A percentile compares a stretch with the other conserved stretches of the same genome.
Conservation (phyloP, 2,797 vertebrate genomes). For the Spatula versicolor region DNA sequence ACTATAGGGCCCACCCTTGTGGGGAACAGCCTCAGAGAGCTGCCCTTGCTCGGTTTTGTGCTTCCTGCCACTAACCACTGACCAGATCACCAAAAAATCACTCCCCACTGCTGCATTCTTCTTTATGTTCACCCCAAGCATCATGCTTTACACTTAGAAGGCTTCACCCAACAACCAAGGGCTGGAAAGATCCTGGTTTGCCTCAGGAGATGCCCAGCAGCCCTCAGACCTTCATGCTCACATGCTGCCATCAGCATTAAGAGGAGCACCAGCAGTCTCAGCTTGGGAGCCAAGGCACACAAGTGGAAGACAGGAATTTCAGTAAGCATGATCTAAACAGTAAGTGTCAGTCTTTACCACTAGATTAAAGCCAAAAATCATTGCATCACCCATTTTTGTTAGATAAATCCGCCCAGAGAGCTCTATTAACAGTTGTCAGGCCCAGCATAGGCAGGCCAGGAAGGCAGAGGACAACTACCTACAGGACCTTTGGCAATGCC, state of each 20-base stretch:
- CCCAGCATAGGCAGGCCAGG: too few species aligned
- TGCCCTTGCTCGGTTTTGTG: neutral
- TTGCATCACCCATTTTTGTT: accelerated
- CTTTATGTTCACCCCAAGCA: neutral
- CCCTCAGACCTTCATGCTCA: neutral
- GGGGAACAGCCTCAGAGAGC: neutral
- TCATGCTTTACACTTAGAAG: neutral
- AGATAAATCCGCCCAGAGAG: neutral
- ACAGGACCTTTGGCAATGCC: neutral
- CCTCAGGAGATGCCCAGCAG: neutral
- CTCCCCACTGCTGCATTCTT: accelerated
- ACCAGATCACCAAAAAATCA: neutral
- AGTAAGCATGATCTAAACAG: neutral
- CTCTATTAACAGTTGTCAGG: neutral
- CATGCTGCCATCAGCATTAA: neutral
- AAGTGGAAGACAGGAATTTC: neutral
- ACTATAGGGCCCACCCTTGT: too few species aligned
- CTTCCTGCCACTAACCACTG: neutral
- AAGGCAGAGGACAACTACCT: neutral
- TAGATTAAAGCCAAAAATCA: neutral
- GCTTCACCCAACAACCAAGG: too few species aligned
- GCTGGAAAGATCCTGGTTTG: neutral
- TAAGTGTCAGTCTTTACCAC: neutral
- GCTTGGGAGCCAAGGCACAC: neutral
- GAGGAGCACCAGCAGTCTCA: neutral